Evolutionary conservation across 2,888 invertebrate genomes (phyloP).

Genomic region (Epistrophe grossulariae): DNA sequence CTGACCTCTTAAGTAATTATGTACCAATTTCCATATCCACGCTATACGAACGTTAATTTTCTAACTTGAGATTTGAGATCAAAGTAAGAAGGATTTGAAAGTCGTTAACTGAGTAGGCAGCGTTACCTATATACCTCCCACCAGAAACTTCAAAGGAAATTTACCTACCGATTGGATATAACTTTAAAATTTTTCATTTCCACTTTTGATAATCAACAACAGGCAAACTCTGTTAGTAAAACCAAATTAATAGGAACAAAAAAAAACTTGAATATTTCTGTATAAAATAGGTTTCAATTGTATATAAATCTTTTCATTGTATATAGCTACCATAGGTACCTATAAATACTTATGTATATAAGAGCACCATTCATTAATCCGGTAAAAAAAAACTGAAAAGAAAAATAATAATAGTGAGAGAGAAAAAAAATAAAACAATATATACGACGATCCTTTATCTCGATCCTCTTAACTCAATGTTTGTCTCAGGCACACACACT

Average conservation of each 20-base stretch:
- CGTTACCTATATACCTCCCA: too few species aligned
- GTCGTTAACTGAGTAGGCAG: too few species aligned
- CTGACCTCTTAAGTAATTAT: too few species aligned
- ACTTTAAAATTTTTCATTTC: too few species aligned
- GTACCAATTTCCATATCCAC: too few species aligned
- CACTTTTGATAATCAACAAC: neutral
- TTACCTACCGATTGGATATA: too few species aligned
- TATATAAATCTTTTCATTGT: neutral
- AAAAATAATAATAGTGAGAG: neutral
- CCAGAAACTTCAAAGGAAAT: too few species aligned
- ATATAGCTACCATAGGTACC: neutral
- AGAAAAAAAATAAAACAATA: conserved; percentile 28
- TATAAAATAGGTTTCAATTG: neutral
- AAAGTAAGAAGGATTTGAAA: too few species aligned
- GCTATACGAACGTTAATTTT: too few species aligned
- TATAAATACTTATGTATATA: neutral
- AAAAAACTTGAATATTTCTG: neutral
- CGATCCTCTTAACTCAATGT: conserved; percentile 64
- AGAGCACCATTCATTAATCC: neutral
- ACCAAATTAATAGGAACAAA: neutral
- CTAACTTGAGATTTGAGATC: too few species aligned
- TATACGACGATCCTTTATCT: conserved; percentile 50
- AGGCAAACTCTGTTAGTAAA: neutral
- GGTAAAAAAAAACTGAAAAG: neutral
- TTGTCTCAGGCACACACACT: conserved; percentile 53